Evolutionary conservation across 2,888 invertebrate species (phyloP), one percentile per base, ranked within the genome.

Genomic region (Strigamia maritima): DNA sequence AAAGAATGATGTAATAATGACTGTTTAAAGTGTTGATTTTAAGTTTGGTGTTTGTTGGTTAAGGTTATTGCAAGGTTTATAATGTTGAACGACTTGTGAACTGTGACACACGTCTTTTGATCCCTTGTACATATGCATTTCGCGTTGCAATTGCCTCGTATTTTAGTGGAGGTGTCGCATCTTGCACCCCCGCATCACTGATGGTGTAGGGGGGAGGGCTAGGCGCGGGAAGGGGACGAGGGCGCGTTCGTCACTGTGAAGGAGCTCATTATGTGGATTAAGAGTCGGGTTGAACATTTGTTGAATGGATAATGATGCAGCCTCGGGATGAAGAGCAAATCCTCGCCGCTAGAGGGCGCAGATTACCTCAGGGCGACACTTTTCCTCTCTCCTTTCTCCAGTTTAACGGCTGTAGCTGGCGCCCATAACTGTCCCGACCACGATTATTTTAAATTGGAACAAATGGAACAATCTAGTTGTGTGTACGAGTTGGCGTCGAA

Each of bases 401-500:
- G 38, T 76, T 35, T 38, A 40, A 35, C 35, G 31, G 76, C 24
- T 40, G 76, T 35, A 24, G 77, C 54, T 35, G 54, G 49, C 24
- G 54, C 24, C 77, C 77, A 77, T 77, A 77, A 77, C 77, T 77
- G 77, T 77, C 77, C 77, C 28, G 26, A 24, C 49, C 54, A 24
- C 44, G 77, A 77, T 77, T 77, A 77, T 49, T 77, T 77, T 54
- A 77, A 77, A 77, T 77, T 77, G 77, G 77, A 77, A 77, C 77
- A 54, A 77, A 77, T 77, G 77, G 31, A 35, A 40, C 76, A 38
- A 26, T 24, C 54, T 54, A 54, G 54, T 54, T 54, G 54, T 54
- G 54, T 54, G 54, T 54, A 54, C 54, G 54, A 54, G 19, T 31
- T 40, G 31, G 38, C 76, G 24, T 40, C 31, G 35, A 40, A 35